Percentiles rank a stretch among this genome's conserved stretches.
These are phyloP conservation scores for Xenopus laevis DNA, from an alignment of 2,113 vertebrate species.

Conservation along the genomic window DNA sequence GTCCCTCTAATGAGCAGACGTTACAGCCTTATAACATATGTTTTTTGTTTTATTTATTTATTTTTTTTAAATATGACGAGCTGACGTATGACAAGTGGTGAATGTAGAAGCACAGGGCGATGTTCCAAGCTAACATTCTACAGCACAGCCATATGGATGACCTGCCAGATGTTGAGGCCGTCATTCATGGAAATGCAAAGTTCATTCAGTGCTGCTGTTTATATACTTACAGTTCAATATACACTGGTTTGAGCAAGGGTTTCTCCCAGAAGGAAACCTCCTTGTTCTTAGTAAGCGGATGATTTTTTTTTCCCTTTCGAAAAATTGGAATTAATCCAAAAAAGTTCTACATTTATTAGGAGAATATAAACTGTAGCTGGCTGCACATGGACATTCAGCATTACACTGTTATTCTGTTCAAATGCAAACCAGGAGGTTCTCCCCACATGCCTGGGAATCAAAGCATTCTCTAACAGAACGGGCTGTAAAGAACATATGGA, in stretches of 20 bases:
- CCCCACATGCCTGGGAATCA: no score
- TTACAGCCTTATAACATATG: no score
- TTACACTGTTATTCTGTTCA: slow-evolving; percentile 1
- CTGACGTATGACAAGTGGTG: no score
- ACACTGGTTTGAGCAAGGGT: slow-evolving; percentile 6
- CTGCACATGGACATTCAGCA: background rate
- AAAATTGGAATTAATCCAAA: slow-evolving; percentile 2
- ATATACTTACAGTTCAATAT: slow-evolving; percentile 12
- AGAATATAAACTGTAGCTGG: slow-evolving; percentile 9
- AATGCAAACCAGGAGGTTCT: background rate
- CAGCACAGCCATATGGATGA: no score
- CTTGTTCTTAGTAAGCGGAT: background rate
- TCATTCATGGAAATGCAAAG: slow-evolving; percentile 24
- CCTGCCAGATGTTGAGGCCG: slow-evolving; percentile 35
- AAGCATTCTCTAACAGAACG: no score
- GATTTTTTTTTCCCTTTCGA: background rate
- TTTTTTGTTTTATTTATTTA: no score
- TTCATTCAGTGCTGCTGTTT: slow-evolving; percentile 30
- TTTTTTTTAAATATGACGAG: no score
- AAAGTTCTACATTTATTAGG: slow-evolving; percentile 5
- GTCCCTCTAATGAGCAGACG: no score
- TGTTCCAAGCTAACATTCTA: no score
- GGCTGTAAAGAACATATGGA: no score
- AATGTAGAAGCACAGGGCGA: no score
- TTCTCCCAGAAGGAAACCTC: slow-evolving; percentile 26